These are phyloP conservation scores for Octomys mimax DNA, from an alignment of 2,797 vertebrate genomes.

Conservation along the genomic window DNA sequence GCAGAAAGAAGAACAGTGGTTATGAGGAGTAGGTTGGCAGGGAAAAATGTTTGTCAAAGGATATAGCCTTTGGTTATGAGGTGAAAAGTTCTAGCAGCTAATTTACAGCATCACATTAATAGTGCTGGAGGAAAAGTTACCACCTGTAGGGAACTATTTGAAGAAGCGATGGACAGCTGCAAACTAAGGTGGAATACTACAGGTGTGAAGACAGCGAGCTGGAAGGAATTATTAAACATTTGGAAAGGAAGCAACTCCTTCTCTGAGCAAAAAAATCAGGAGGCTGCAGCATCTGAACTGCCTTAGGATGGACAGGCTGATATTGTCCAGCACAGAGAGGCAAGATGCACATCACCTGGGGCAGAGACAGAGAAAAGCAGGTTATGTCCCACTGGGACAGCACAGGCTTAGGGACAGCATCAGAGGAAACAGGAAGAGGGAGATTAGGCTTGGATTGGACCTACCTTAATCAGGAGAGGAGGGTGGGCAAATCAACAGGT, in stretches of 20 bases:
- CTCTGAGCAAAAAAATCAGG: not conserved
- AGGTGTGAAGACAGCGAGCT: not conserved
- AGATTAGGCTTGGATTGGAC: not conserved
- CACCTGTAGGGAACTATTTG: not conserved
- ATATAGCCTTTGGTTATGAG: not conserved
- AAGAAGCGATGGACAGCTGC: not conserved
- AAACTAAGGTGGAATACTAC: not conserved
- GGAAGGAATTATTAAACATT: not conserved
- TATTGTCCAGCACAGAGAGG: not conserved
- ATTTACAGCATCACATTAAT: not conserved
- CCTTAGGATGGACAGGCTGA: not conserved
- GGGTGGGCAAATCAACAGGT: not conserved
- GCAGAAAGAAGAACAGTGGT: not conserved
- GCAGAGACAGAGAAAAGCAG: not conserved
- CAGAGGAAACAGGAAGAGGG: not conserved
- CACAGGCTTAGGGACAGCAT: not conserved
- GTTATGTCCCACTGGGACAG: not conserved
- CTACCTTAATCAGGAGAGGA: not conserved
- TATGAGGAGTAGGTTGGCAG: too few species aligned
- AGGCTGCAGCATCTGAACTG: not conserved
- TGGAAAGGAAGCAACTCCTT: not conserved
- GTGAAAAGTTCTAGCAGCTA: not conserved
- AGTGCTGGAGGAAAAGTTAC: not conserved
- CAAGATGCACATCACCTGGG: not conserved
- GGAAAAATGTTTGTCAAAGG: not conserved